phyloP scores from a whole-genome alignment of 2,888 invertebrate species.

The Drosophila neonasuta region DNA sequence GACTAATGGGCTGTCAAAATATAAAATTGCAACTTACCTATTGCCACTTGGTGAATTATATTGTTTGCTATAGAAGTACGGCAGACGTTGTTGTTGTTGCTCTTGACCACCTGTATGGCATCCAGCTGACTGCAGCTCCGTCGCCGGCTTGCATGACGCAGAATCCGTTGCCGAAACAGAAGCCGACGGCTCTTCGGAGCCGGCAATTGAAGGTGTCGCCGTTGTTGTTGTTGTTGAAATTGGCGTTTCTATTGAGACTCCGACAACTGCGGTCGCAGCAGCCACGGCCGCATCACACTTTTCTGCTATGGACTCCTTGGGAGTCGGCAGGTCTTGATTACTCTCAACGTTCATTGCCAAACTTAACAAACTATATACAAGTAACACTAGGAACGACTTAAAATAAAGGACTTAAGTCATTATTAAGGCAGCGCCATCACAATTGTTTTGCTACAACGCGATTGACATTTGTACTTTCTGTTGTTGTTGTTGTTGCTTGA shows the following conservation, averaged over 20 bases:
- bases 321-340: neutral
- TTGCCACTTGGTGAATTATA: constrained; percentile 19
- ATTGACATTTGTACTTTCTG: constrained; percentile 38
- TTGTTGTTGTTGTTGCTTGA: constrained; percentile 12
- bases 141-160: neutral
- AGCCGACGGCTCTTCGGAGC: constrained; percentile 29
- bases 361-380: constrained; percentile 28
- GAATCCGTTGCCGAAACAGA: constrained; percentile 25
- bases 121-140: neutral
- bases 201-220: constrained; percentile 25
- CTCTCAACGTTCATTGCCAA: constrained; percentile 27
- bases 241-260: constrained; percentile 1
- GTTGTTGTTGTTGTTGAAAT: constrained; percentile 11
- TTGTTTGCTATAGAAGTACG: neutral
- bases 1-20: constrained; percentile 3
- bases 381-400: constrained; percentile 3
- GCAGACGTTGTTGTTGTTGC: constrained; percentile 9
- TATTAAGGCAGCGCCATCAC: constrained; percentile 43
- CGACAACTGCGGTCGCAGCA: neutral
- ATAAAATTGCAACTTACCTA: constrained; percentile 30
- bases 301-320: constrained; percentile 13
- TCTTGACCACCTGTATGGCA: constrained; percentile 43
- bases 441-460: constrained; percentile 11
- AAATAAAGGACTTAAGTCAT: constrained; percentile 12
- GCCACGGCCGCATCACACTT: neutral